Percentiles rank a stretch among this genome's conserved stretches.
Evolutionary conservation across 2,888 invertebrate species (phyloP).

Genomic region (Melanophora roralis): DNA sequence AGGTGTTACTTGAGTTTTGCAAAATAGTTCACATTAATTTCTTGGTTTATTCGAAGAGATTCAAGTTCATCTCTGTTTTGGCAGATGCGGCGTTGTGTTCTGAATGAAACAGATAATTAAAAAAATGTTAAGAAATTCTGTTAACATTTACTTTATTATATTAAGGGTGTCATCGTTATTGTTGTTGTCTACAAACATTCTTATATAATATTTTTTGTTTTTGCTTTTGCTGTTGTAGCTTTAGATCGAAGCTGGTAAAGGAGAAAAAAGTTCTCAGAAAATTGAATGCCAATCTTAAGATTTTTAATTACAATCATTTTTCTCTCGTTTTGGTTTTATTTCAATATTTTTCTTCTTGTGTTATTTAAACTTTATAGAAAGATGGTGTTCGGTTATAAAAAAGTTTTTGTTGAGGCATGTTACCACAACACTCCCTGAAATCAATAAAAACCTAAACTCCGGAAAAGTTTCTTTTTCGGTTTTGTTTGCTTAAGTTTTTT

Average conservation of each 20-base stretch:
- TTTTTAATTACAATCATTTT: slow-evolving; percentile 59
- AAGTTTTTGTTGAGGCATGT: slow-evolving; percentile 56
- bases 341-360: not conserved
- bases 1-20: too few relatives aligned
- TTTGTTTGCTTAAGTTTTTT: slow-evolving; percentile 18
- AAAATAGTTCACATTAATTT: too few relatives aligned
- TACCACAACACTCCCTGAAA: slow-evolving; percentile 58
- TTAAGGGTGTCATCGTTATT: too few relatives aligned
- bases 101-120: too few relatives aligned
- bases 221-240: not conserved
- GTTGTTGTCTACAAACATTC: too few relatives aligned
- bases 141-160: too few relatives aligned
- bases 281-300: slow-evolving; percentile 60
- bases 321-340: slow-evolving; percentile 21
- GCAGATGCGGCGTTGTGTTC: too few relatives aligned
- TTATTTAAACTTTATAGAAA: slow-evolving; percentile 26
- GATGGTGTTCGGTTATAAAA: slow-evolving; percentile 30
- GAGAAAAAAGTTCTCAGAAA: slow-evolving; percentile 48
- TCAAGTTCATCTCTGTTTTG: too few relatives aligned
- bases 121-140: too few relatives aligned
- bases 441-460: slow-evolving; percentile 55
- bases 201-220: not conserved
- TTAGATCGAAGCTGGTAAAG: not conserved
- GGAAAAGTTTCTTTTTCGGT: slow-evolving; percentile 24
- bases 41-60: too few relatives aligned